A percentile compares a stretch with the other conserved stretches of the same genome.
Conservation (phyloP, 1,140 invertebrate species). For the Zaprionus tsacasi region DNA sequence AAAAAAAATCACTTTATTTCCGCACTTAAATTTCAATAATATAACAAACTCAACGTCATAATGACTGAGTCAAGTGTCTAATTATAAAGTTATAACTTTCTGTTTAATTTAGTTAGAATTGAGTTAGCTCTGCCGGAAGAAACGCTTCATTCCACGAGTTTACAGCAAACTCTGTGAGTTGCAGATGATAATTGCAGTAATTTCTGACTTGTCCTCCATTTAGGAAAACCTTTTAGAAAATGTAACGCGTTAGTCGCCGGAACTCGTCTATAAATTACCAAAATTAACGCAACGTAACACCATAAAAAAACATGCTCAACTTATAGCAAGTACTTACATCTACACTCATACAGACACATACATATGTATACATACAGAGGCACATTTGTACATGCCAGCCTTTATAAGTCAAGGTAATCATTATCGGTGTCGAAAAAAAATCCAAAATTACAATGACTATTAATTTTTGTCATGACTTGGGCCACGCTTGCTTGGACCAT, state of each 20-base stretch:
- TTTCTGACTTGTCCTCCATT: slow-evolving; percentile 3
- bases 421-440: slow-evolving; percentile 62
- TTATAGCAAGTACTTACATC: slow-evolving; percentile 16
- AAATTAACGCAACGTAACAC: slow-evolving; percentile 41
- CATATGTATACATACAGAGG: slow-evolving; percentile 15
- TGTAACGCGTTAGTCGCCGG: slow-evolving; percentile 24
- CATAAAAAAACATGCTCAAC: slow-evolving; percentile 15
- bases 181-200: neutral
- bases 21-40: slow-evolving; percentile 6
- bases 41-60: neutral
- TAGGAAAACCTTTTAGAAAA: slow-evolving; percentile 7
- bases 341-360: slow-evolving; percentile 42
- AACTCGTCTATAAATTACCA: slow-evolving; percentile 23
- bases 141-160: neutral
- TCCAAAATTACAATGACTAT: slow-evolving; percentile 75
- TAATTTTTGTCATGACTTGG: slow-evolving; percentile 58
- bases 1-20: slow-evolving; percentile 2
- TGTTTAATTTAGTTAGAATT: neutral
- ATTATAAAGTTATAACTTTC: neutral
- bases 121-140: neutral
- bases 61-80: neutral
- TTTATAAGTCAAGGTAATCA: slow-evolving; percentile 80
- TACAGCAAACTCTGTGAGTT: neutral
- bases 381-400: slow-evolving; percentile 20
- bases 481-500: slow-evolving; percentile 58